These are phyloP conservation scores for Loris lydekkerianus DNA, from an alignment of 2,797 vertebrate species.

Conservation along the genomic window DNA sequence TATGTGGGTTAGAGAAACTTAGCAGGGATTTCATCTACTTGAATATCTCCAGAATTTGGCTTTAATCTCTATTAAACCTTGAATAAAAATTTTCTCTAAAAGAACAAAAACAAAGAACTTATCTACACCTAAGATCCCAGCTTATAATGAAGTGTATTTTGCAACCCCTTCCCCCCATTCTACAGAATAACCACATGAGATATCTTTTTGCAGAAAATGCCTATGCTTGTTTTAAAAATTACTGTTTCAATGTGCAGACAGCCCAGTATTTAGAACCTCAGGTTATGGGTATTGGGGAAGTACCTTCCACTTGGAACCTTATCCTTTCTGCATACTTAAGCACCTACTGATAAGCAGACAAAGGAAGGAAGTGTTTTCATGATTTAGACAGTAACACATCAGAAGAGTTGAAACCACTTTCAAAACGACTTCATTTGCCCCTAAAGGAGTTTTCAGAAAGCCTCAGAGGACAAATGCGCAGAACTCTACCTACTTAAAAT, in stretches of 20 bases:
- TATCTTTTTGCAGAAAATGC: slow-evolving; percentile 52
- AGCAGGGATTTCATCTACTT: background rate
- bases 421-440: slow-evolving; percentile 63
- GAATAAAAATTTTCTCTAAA: slow-evolving; percentile 28
- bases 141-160: slow-evolving; percentile 53
- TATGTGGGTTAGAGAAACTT: background rate
- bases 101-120: slow-evolving; percentile 22
- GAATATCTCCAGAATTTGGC: background rate
- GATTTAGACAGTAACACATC: slow-evolving; percentile 66
- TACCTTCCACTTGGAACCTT: slow-evolving; percentile 64
- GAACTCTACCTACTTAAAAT: slow-evolving; percentile 63
- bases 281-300: slow-evolving; percentile 68
- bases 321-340: slow-evolving; percentile 68
- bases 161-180: background rate
- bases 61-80: slow-evolving; percentile 23
- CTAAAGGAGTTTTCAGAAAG: slow-evolving; percentile 79
- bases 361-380: slow-evolving; percentile 74
- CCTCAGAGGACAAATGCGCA: slow-evolving; percentile 52
- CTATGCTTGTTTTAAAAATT: slow-evolving; percentile 42
- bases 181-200: slow-evolving; percentile 63
- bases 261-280: slow-evolving; percentile 38
- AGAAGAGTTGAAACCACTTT: slow-evolving; percentile 76
- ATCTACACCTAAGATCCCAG: background rate
- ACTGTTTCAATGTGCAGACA: slow-evolving; percentile 19
- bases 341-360: slow-evolving; percentile 61